These are phyloP conservation scores for Irena cyanogastra DNA, from an alignment of 2,113 vertebrate genomes.

Conservation along the genomic window DNA sequence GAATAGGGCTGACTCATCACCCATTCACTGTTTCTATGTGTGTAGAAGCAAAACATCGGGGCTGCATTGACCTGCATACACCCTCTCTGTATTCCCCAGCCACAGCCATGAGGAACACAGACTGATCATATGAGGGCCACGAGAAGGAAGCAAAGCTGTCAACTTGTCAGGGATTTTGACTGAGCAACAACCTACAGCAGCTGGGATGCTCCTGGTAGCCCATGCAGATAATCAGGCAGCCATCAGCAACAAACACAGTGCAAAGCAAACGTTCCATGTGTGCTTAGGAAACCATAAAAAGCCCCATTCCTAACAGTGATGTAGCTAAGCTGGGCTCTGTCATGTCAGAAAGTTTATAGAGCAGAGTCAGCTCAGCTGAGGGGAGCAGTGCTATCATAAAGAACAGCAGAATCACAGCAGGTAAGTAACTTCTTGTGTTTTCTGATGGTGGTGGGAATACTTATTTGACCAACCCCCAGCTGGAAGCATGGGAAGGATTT, in stretches of 20 bases:
- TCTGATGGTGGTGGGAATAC: neutral
- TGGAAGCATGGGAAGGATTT: neutral
- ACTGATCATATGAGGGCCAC: neutral
- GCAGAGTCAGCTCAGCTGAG: neutral
- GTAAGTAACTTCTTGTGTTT: neutral
- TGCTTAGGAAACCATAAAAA: neutral
- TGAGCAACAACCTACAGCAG: neutral
- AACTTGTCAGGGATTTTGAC: neutral
- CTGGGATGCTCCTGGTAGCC: neutral
- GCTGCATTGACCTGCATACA: neutral
- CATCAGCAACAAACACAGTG: neutral
- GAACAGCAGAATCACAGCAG: neutral
- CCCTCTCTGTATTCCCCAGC: neutral
- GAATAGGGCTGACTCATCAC: accelerated
- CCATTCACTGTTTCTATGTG: neutral
- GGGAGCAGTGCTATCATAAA: neutral
- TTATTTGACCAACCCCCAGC: neutral
- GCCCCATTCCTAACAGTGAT: accelerated
- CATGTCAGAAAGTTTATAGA: neutral
- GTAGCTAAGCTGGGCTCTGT: neutral
- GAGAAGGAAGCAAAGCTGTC: neutral
- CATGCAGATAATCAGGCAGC: neutral
- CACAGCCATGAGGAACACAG: neutral
- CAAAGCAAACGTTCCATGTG: accelerated
- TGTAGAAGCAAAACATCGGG: neutral